Conservation (phyloP, 2,797 vertebrate genomes). For the Gambusia yucatana region DNA sequence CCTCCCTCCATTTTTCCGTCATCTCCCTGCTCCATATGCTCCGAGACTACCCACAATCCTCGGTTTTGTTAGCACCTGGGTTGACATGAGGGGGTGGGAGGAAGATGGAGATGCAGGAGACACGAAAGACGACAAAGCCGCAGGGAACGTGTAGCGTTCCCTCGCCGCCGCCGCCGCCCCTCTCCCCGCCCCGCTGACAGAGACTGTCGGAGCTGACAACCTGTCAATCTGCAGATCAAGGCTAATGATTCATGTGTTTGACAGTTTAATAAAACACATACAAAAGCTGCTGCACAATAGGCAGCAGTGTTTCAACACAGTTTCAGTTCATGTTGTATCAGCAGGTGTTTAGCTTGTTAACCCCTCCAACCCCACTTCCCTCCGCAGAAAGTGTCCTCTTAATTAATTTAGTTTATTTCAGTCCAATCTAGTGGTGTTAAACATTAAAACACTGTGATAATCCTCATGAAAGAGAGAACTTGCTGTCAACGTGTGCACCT, state of each 20-base stretch:
- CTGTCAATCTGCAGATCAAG: conserved; percentile 75
- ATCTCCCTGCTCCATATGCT: conserved; percentile 75
- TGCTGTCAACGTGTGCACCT: neutral
- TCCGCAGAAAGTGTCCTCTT: neutral
- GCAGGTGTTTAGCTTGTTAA: conserved; percentile 35
- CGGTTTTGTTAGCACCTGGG: conserved; percentile 75
- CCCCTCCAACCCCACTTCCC: neutral
- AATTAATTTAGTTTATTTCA: neutral
- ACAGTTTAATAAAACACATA: conserved; percentile 72
- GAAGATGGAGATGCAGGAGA: conserved; percentile 69
- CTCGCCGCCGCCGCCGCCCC: conserved; percentile 42
- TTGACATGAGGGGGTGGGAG: conserved; percentile 75
- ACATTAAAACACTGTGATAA: neutral
- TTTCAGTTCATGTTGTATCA: conserved; percentile 32
- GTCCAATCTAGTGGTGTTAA: neutral
- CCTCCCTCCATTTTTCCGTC: conserved; percentile 58
- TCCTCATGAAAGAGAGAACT: neutral
- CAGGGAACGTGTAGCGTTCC: conserved; percentile 64
- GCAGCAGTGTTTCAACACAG: conserved; percentile 33
- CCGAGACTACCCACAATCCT: conserved; percentile 74
- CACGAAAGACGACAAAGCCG: conserved; percentile 61
- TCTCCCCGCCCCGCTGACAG: conserved; percentile 54
- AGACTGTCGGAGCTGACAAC: conserved; percentile 73
- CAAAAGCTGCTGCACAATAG: conserved; percentile 52
- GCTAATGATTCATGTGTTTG: conserved; percentile 72